These are phyloP conservation scores for Oryctolagus cuniculus DNA, from an alignment of 2,113 vertebrate species.

Conservation along the genomic window mOryCun1.1 NC_091450.1:7909001-7909500, in stretches of 20 bases:
- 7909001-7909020: background rate
- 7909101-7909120: conserved; percentile 16
- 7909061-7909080: conserved; percentile 6
- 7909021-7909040: background rate
- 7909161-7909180: background rate
- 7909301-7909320: background rate
- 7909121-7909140: background rate
- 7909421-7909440: conserved; percentile 14
- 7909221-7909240: conserved; percentile 35
- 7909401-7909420: background rate
- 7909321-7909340: background rate
- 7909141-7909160: conserved; percentile 30
- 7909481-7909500: background rate
- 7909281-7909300: background rate
- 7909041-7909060: conserved; percentile 18
- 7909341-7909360: conserved; percentile 1
- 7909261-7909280: background rate
- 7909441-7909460: background rate
- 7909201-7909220: background rate
- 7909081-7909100: background rate
- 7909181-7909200: background rate
- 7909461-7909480: conserved; percentile 10
- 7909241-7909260: background rate
- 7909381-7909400: background rate
- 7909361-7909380: background rate